These are phyloP conservation scores for Masnerella sp. DNA, from an alignment of 2,888 invertebrate species.

Conservation along the genomic window DNA sequence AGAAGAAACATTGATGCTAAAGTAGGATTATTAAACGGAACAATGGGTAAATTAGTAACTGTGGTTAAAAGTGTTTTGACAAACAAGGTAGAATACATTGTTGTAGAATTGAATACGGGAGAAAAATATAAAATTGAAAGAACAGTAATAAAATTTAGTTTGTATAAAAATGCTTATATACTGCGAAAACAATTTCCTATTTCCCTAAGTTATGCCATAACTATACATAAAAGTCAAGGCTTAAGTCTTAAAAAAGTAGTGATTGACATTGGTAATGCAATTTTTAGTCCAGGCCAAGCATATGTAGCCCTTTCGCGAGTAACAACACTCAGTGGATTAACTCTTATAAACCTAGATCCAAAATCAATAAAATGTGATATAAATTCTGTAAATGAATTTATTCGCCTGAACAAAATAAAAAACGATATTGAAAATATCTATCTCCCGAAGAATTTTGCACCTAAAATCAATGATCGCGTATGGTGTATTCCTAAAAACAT, in stretches of 20 bases:
- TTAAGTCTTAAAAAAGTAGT: slow-evolving; percentile 9
- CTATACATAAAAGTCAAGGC: too few species aligned
- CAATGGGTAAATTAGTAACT: background rate
- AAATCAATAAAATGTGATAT: slow-evolving; percentile 22
- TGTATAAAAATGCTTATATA: background rate
- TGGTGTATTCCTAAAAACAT: slow-evolving; percentile 2
- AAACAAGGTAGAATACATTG: slow-evolving; percentile 46
- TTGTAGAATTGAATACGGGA: slow-evolving; percentile 50
- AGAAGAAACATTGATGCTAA: slow-evolving; percentile 63
- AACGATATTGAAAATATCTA: background rate
- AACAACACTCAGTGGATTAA: background rate
- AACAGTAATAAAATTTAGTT: slow-evolving; percentile 55
- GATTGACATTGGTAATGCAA: background rate
- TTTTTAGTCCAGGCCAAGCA: slow-evolving; percentile 1
- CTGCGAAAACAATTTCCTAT: slow-evolving; percentile 61
- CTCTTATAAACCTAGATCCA: background rate
- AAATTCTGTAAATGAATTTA: too few species aligned
- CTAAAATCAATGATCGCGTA: background rate
- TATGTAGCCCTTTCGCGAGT: slow-evolving; percentile 3
- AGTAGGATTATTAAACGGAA: slow-evolving; percentile 17
- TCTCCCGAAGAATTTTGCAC: background rate
- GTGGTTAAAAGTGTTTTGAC: slow-evolving; percentile 11
- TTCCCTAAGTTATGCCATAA: slow-evolving; percentile 62
- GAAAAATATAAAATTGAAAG: slow-evolving; percentile 52
- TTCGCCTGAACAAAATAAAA: background rate